Percentiles rank a stretch among this genome's conserved stretches.
Evolutionary conservation across 2,797 vertebrate species (phyloP).

Genomic region (Epinephelus coioides): DNA sequence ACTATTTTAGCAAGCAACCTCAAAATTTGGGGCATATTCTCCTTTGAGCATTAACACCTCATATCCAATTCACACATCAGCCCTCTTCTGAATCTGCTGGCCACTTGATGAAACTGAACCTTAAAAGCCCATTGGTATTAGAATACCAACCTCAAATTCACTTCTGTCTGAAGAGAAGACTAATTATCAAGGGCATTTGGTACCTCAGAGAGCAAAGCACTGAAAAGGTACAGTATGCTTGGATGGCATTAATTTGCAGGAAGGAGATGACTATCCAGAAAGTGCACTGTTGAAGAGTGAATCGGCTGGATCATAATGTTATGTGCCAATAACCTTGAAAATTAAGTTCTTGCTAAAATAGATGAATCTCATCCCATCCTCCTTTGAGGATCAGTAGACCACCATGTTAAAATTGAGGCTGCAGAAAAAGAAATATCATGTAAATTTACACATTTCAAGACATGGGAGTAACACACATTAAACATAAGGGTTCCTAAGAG

Average conservation of each 20-base stretch:
- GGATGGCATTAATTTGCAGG: constrained; percentile 58
- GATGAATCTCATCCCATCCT: constrained; percentile 56
- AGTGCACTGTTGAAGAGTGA: constrained; percentile 27
- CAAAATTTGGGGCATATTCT: background rate
- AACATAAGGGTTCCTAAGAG: background rate
- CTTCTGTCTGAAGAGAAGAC: constrained; percentile 22
- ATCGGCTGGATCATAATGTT: constrained; percentile 46
- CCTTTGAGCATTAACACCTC: background rate
- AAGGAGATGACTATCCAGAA: constrained; percentile 29
- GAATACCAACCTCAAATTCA: background rate
- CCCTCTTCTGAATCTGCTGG: background rate
- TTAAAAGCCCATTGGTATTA: background rate
- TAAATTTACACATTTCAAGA: constrained; percentile 48
- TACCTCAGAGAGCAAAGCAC: constrained; percentile 29
- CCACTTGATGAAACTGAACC: background rate
- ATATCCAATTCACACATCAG: constrained; percentile 9
- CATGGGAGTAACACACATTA: constrained; percentile 45
- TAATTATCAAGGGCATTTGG: constrained; percentile 43
- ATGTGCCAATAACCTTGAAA: constrained; percentile 69
- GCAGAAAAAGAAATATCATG: constrained; percentile 55
- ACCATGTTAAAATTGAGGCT: constrained; percentile 21
- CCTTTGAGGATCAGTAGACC: constrained; percentile 61
- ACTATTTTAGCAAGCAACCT: background rate
- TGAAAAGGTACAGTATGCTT: constrained; percentile 37
- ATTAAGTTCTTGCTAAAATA: constrained; percentile 55